Percentiles rank a stretch among this genome's conserved stretches.
These are phyloP conservation scores for Sigmodon hispidus DNA, from an alignment of 2,113 vertebrate genomes.

Conservation along the genomic window DNA sequence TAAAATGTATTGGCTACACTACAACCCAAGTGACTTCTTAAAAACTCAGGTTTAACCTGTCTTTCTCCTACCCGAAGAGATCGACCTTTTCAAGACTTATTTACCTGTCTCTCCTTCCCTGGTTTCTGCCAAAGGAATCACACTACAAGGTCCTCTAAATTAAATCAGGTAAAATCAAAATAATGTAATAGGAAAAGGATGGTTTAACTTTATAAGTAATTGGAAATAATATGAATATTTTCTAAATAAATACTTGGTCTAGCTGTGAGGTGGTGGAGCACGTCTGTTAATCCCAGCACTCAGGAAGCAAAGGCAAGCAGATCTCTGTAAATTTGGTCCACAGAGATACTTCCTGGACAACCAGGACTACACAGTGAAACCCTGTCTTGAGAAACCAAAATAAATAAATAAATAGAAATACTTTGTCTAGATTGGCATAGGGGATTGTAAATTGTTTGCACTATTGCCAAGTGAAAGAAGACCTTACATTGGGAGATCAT, in stretches of 20 bases:
- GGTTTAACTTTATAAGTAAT: constrained; percentile 15
- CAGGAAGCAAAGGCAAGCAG: background rate
- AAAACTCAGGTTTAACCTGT: background rate
- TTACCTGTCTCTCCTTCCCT: background rate
- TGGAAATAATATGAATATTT: constrained; percentile 45
- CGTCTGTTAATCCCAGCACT: background rate
- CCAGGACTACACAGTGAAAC: background rate
- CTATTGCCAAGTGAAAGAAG: background rate
- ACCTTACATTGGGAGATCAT: background rate
- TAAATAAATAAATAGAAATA: background rate
- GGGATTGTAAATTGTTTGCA: background rate
- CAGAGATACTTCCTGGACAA: background rate
- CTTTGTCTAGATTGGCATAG: constrained; percentile 20
- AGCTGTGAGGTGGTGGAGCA: background rate
- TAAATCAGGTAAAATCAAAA: constrained; percentile 33
- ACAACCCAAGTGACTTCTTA: constrained; percentile 20
- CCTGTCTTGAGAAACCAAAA: too few species aligned
- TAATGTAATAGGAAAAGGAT: constrained; percentile 31
- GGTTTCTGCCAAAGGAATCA: constrained; percentile 38
- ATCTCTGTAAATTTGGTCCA: background rate
- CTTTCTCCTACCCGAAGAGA: constrained; percentile 3
- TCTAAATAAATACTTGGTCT: constrained; percentile 33
- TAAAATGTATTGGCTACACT: background rate
- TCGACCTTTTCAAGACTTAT: background rate
- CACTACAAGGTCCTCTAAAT: constrained; percentile 20